These are phyloP conservation scores for Macropis europaea DNA, from an alignment of 2,888 invertebrate species.

Conservation along the genomic window DNA sequence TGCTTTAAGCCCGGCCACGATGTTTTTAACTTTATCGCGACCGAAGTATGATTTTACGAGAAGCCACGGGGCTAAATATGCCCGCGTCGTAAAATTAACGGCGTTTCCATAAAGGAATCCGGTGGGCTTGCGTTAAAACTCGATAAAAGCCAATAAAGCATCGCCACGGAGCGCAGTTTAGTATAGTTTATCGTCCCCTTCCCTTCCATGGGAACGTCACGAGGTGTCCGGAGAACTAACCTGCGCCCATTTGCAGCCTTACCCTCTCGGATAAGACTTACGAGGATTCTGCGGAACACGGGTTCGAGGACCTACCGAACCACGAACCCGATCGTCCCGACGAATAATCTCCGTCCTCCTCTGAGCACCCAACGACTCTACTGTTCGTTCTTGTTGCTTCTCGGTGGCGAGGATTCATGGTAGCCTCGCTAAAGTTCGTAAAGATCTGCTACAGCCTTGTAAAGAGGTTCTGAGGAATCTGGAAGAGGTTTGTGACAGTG, in stretches of 20 bases:
- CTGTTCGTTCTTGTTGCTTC: constrained; percentile 13
- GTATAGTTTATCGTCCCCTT: constrained; percentile 64
- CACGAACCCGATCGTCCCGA: background rate
- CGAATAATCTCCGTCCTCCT: background rate
- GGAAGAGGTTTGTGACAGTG: too few species aligned
- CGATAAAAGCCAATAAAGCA: constrained; percentile 75
- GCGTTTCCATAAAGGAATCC: constrained; percentile 77
- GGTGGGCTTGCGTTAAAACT: constrained; percentile 72
- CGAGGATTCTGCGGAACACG: constrained; percentile 31
- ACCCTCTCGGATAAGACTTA: constrained; percentile 44
- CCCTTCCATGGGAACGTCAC: constrained; percentile 22
- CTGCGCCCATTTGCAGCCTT: constrained; percentile 50
- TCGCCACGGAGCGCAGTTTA: constrained; percentile 64
- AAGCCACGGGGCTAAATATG: constrained; percentile 71
- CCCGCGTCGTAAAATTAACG: constrained; percentile 77
- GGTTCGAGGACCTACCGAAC: constrained; percentile 32
- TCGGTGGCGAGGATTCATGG: too few species aligned
- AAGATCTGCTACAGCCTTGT: too few species aligned
- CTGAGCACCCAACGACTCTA: background rate
- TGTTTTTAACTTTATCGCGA: constrained; percentile 77
- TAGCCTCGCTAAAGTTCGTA: too few species aligned
- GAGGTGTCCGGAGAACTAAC: constrained; percentile 31
- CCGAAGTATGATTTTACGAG: constrained; percentile 77
- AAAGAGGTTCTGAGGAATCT: too few species aligned
- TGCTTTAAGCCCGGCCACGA: constrained; percentile 70